Conservation (phyloP, 2,888 invertebrate species). For the Eristalis arbustorum region DNA sequence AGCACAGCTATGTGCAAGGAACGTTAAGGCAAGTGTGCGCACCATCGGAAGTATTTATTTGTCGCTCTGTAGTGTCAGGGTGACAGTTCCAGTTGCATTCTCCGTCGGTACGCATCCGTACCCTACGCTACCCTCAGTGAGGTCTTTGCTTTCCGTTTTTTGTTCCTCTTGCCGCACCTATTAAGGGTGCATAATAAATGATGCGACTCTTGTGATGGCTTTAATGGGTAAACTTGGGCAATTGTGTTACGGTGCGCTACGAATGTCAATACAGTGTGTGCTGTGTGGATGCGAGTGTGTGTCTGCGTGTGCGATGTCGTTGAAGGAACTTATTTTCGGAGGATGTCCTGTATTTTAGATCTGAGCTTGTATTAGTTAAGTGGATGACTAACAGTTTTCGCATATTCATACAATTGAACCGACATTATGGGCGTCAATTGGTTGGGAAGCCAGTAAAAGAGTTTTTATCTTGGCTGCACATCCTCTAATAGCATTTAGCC, state of each 20-base stretch:
- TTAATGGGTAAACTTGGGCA: constrained; percentile 60
- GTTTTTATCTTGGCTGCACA: constrained; percentile 16
- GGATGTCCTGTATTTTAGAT: constrained; percentile 30
- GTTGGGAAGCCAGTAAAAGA: constrained; percentile 3
- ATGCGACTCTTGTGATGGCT: constrained; percentile 16
- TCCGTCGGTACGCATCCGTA: neutral
- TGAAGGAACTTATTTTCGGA: neutral
- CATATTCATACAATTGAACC: neutral
- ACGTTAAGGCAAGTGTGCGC: neutral
- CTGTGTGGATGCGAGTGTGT: neutral
- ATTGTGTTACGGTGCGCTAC: constrained; percentile 61
- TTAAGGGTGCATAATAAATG: constrained; percentile 32
- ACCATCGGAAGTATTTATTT: constrained; percentile 48
- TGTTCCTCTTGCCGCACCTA: neutral
- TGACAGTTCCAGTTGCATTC: constrained; percentile 60
- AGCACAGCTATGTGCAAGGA: constrained; percentile 27
- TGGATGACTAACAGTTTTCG: constrained; percentile 11
- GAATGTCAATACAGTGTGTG: constrained; percentile 32
- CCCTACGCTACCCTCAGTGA: neutral
- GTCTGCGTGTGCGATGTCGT: neutral
- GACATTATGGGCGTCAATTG: constrained; percentile 9
- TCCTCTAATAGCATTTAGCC: neutral
- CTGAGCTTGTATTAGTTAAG: constrained; percentile 32
- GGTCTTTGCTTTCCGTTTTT: neutral
- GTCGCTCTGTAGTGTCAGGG: constrained; percentile 47